Evolutionary conservation across 1,140 invertebrate genomes (phyloP), one percentile per base, ranked within the genome.

Genomic region (Calephelis nemesis): DNA sequence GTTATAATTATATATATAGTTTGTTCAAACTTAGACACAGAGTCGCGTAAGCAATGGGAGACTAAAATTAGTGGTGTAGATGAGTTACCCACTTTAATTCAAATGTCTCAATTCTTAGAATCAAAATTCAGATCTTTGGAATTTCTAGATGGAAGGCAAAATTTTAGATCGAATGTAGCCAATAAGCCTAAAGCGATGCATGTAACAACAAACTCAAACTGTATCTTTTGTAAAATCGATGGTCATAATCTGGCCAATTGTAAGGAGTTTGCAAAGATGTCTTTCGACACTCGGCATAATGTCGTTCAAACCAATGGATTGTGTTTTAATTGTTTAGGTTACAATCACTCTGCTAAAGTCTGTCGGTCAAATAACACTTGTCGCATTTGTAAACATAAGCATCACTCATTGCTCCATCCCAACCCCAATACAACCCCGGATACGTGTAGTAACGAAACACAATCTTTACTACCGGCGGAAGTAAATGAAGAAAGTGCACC

Each of bases 1-100:
- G 50, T 66, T 9, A 13, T 66, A 8, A 54, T 66, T 52, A 66
- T 66, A 12, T 58, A 54, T 58, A 54, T 54, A 13, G 39, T 66
- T 30, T 15, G 65, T 58, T 13, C 48, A 47, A 66, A 66, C 7
- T 58, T 66, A 54, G 50, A 66, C 39, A 42, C 12, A 42, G 65
- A 66, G 49, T 66, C 65, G 15, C 49, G 65, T 54, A 74, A 63
- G 30, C 66, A 58, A 64, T 74, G 73, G 73, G 73, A 74, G 49
- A 10, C 54, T 13, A 54, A 66, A 30, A 66, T 66, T n/a, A 66
- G 64, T 15, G 15, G n/a, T 15, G 13, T 13, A 0, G 50, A 52
- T 13, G 13, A 19, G 13, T 52, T 52, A 19, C n/a, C 50, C 3
- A 52, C n/a, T 52, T 52, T 52, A 15, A 52, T 9, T 52, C 50